Conservation (phyloP, 2,888 invertebrate genomes). For the Ichneumoninae sp. region DNA sequence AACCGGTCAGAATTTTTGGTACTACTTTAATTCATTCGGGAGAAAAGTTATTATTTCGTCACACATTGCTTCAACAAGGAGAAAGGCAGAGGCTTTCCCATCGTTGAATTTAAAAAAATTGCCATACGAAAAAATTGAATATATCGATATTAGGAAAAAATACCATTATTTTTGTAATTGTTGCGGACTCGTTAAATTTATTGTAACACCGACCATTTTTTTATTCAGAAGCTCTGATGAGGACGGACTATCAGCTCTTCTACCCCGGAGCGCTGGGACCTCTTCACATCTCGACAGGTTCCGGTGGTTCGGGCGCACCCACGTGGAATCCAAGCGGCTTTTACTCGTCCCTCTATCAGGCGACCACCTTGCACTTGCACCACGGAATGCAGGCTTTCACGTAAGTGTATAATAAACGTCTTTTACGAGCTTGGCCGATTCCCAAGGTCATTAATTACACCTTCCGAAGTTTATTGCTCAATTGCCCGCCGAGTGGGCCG, state of each 20-base stretch:
- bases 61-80: neutral
- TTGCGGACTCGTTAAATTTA: neutral
- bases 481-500: constrained; percentile 30
- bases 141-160: neutral
- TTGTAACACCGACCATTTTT: neutral
- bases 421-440: constrained; percentile 57
- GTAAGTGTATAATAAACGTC: constrained; percentile 72
- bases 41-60: neutral
- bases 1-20: neutral
- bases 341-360: constrained; percentile 82
- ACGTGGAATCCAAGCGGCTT: constrained; percentile 82
- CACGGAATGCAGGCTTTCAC: constrained; percentile 81
- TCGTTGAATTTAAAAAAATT: neutral
- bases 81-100: neutral
- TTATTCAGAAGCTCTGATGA: constrained; percentile 80
- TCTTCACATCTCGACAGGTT: constrained; percentile 80
- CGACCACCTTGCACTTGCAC: constrained; percentile 80
- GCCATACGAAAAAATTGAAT: neutral
- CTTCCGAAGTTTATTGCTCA: constrained; percentile 55
- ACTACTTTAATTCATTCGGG: neutral
- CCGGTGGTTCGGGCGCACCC: constrained; percentile 75
- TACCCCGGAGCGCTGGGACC: constrained; percentile 83
- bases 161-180: neutral
- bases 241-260: constrained; percentile 83
- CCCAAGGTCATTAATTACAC: constrained; percentile 53